Conservation (phyloP, 2,888 invertebrate species). For the Drymonia ruficornis region DNA sequence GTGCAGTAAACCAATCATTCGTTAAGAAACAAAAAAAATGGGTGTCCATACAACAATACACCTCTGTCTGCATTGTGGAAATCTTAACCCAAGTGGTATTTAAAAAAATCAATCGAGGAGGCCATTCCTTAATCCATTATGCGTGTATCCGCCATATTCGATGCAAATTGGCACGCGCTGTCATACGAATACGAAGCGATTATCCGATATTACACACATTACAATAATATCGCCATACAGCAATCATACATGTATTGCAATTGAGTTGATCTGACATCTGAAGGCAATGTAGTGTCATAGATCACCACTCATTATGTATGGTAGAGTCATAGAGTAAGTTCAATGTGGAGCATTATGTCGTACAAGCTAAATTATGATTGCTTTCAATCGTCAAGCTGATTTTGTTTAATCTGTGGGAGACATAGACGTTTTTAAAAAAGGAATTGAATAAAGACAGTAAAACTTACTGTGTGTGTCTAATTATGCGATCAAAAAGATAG, state of each 20-base stretch:
- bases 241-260: conserved; percentile 41
- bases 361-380: too few relatives aligned
- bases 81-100: neutral
- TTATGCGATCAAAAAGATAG: too few relatives aligned
- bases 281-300: conserved; percentile 56
- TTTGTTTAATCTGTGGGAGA: neutral
- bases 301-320: conserved; percentile 56
- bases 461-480: too few relatives aligned
- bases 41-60: too few relatives aligned
- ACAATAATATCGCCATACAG: conserved; percentile 33
- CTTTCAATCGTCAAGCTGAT: too few relatives aligned
- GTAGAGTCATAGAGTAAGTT: conserved; percentile 1
- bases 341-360: neutral
- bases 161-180: conserved; percentile 50
- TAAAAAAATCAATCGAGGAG: conserved; percentile 22
- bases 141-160: conserved; percentile 46
- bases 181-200: conserved; percentile 54
- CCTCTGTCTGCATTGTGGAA: neutral
- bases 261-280: conserved; percentile 59
- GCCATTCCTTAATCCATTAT: conserved; percentile 21
- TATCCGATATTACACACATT: conserved; percentile 54
- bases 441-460: too few relatives aligned
- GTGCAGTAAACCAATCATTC: too few relatives aligned
- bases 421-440: neutral
- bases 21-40: too few relatives aligned